phyloP scores from a whole-genome alignment of 2,888 invertebrate species.

The Salpingus planirostris region DNA sequence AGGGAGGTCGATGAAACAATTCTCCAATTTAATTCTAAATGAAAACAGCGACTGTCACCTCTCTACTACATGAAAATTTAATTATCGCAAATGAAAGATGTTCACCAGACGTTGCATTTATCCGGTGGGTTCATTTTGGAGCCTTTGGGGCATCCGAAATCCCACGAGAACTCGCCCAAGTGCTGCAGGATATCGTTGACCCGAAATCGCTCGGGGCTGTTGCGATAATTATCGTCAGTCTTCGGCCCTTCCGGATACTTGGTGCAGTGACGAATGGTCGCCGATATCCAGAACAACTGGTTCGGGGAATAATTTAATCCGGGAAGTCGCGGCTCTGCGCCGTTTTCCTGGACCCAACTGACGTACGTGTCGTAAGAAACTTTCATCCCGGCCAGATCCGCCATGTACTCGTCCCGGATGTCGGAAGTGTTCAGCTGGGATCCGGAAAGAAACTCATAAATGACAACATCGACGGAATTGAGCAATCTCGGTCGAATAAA shows the following conservation, averaged over 20 bases:
- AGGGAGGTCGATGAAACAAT: no score
- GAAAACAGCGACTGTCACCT: no score
- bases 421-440: slow-evolving; percentile 22
- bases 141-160: slow-evolving; percentile 50
- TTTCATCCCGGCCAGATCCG: slow-evolving; percentile 86
- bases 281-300: slow-evolving; percentile 74
- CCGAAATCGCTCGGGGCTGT: slow-evolving; percentile 53
- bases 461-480: slow-evolving; percentile 2
- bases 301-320: slow-evolving; percentile 59
- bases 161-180: slow-evolving; percentile 49
- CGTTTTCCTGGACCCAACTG: slow-evolving; percentile 57
- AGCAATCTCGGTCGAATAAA: not conserved
- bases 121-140: slow-evolving; percentile 51
- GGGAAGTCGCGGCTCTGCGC: slow-evolving; percentile 50
- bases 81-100: slow-evolving; percentile 1
- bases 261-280: slow-evolving; percentile 79
- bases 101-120: slow-evolving; percentile 54
- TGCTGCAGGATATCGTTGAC: slow-evolving; percentile 54
- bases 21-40: no score
- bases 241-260: slow-evolving; percentile 52
- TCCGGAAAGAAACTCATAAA: no score
- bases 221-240: slow-evolving; percentile 53
- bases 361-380: slow-evolving; percentile 79
- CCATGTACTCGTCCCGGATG: slow-evolving; percentile 63
- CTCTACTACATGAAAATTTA: no score